Evolutionary conservation across 2,888 invertebrate genomes (phyloP).

Genomic region (Drosophila niveifrons): DNA sequence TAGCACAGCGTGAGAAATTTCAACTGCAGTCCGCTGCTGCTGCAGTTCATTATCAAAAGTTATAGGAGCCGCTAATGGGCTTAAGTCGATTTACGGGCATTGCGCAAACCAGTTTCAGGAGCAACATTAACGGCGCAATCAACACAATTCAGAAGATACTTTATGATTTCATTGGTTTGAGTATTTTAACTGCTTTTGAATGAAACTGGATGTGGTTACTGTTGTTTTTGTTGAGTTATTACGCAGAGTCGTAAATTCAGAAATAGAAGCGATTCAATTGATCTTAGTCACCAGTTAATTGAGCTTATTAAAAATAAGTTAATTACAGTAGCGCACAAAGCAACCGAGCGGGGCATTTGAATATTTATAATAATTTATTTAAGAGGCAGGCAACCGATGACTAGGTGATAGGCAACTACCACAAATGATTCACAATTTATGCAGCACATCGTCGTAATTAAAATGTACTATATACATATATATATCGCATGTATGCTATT

Average conservation of each 20-base stretch:
- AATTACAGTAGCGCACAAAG: slow-evolving; percentile 31
- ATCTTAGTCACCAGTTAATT: slow-evolving; percentile 14
- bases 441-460: slow-evolving; percentile 33
- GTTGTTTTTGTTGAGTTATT: background rate
- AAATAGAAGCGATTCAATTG: background rate
- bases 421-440: slow-evolving; percentile 51
- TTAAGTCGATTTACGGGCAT: slow-evolving; percentile 5
- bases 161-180: background rate
- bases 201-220: background rate
- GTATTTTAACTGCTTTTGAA: background rate
- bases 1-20: slow-evolving; percentile 42
- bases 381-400: slow-evolving; percentile 27
- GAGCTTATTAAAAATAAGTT: background rate
- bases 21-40: slow-evolving; percentile 2
- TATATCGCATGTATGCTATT: slow-evolving; percentile 21
- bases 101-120: background rate
- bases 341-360: slow-evolving; percentile 8
- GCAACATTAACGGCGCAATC: background rate
- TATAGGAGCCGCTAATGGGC: slow-evolving; percentile 3
- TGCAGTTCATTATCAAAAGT: slow-evolving; percentile 17
- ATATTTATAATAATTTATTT: slow-evolving; percentile 21
- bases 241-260: background rate
- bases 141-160: background rate
- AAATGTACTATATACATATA: slow-evolving; percentile 19
- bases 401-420: slow-evolving; percentile 7